These are phyloP conservation scores for Caenorhabditis macrosperma DNA, from an alignment of 2,888 invertebrate species.

Conservation along the genomic window DNA sequence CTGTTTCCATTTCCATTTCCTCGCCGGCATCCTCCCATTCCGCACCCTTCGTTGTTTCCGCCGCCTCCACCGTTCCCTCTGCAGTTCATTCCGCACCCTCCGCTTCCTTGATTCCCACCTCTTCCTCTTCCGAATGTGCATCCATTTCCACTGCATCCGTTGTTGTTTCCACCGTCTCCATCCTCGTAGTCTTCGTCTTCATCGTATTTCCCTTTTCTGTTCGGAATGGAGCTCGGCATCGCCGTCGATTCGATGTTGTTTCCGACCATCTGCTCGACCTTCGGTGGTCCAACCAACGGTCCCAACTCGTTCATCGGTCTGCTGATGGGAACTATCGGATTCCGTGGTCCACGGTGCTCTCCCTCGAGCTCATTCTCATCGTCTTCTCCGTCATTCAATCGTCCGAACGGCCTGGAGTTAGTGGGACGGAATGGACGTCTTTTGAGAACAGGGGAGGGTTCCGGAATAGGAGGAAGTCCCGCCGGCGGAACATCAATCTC, in stretches of 20 bases:
- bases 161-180: slow-evolving; percentile 18
- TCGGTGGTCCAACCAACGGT: slow-evolving; percentile 19
- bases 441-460: slow-evolving; percentile 65
- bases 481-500: slow-evolving; percentile 67
- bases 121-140: slow-evolving; percentile 39
- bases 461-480: slow-evolving; percentile 67
- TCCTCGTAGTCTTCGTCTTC: slow-evolving; percentile 56
- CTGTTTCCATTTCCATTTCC: slow-evolving; percentile 20
- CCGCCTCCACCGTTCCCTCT: slow-evolving; percentile 36
- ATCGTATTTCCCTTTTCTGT: slow-evolving; percentile 36
- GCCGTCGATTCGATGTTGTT: slow-evolving; percentile 34
- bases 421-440: slow-evolving; percentile 65
- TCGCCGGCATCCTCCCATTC: slow-evolving; percentile 24
- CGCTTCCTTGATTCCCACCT: slow-evolving; percentile 31
- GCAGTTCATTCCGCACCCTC: slow-evolving; percentile 44
- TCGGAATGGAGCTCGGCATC: slow-evolving; percentile 18
- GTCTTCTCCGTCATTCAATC: slow-evolving; percentile 64
- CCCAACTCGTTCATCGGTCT: slow-evolving; percentile 12
- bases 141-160: slow-evolving; percentile 43
- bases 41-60: slow-evolving; percentile 38
- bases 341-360: slow-evolving; percentile 27
- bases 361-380: slow-evolving; percentile 29
- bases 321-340: slow-evolving; percentile 34
- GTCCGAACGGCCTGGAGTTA: slow-evolving; percentile 44
- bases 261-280: slow-evolving; percentile 35